A percentile compares a stretch with the other conserved stretches of the same genome.
These are phyloP conservation scores for Heliothis subflexa DNA, from an alignment of 1,140 invertebrate genomes.

Conservation along the genomic window DNA sequence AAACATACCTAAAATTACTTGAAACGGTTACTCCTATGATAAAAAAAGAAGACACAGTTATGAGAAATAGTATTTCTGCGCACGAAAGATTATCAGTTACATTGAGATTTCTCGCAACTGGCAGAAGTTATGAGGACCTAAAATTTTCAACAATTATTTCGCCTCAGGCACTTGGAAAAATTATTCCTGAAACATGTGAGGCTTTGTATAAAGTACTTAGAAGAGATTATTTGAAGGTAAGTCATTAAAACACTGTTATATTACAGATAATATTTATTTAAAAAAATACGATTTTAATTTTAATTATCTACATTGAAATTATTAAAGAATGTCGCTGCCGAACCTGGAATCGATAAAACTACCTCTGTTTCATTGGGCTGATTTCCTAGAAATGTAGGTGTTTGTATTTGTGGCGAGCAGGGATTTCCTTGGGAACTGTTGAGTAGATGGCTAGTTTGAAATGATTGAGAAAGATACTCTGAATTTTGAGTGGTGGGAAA, in stretches of 20 bases:
- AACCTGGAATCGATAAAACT: neutral
- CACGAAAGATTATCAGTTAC: constrained; percentile 60
- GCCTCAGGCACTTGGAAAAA: constrained; percentile 65
- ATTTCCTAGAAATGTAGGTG: constrained; percentile 4
- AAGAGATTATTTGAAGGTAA: constrained; percentile 49
- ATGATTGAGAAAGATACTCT: constrained; percentile 21
- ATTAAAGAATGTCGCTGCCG: constrained; percentile 5
- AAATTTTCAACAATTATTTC: constrained; percentile 76
- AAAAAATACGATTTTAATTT: neutral
- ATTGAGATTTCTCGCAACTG: constrained; percentile 60
- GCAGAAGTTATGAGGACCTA: constrained; percentile 56
- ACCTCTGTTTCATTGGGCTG: constrained; percentile 20
- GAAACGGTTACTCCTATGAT: constrained; percentile 60
- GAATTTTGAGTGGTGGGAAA: neutral
- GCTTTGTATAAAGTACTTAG: constrained; percentile 56
- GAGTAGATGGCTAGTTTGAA: constrained; percentile 20
- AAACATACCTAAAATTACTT: constrained; percentile 59
- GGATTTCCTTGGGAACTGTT: constrained; percentile 15
- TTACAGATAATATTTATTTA: neutral
- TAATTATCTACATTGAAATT: constrained; percentile 6
- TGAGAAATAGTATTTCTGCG: constrained; percentile 59
- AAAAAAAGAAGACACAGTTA: constrained; percentile 61
- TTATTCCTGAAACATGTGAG: constrained; percentile 71
- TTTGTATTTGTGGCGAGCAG: constrained; percentile 15
- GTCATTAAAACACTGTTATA: constrained; percentile 24